Evolutionary conservation across 2,797 vertebrate genomes (phyloP).

Genomic region (Pangasius macronema): DNA sequence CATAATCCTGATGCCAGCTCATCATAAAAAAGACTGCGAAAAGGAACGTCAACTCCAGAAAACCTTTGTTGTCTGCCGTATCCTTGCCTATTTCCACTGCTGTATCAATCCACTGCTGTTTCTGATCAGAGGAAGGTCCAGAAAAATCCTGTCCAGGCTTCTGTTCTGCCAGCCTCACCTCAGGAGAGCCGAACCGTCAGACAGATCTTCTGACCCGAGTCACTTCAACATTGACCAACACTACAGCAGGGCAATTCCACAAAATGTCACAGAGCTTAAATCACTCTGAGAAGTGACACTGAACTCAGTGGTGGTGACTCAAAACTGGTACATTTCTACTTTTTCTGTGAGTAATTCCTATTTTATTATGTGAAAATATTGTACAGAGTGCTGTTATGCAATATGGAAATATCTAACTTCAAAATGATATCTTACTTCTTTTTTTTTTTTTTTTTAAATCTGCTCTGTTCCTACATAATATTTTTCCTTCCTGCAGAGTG

Average conservation of each 20-base stretch:
- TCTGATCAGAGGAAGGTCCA: slow-evolving; percentile 62
- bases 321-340: not conserved
- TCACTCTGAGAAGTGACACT: not conserved
- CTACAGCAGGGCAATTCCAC: not conserved
- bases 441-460: not conserved
- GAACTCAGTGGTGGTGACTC: not conserved
- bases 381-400: too few species aligned
- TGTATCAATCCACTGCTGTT: slow-evolving; percentile 74
- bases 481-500: too few species aligned
- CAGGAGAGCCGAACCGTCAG: not conserved
- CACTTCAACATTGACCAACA: slow-evolving; percentile 27
- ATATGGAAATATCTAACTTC: not conserved
- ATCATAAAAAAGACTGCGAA: not conserved
- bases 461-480: not conserved
- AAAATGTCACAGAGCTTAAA: slow-evolving; percentile 23
- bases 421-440: not conserved
- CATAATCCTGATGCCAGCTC: slow-evolving; percentile 44
- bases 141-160: slow-evolving; percentile 56
- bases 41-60: rapidly evolving
- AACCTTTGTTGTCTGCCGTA: slow-evolving; percentile 39
- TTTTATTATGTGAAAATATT: not conserved
- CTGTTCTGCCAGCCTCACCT: slow-evolving; percentile 40
- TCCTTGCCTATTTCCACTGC: slow-evolving; percentile 74
- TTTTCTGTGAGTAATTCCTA: not conserved
- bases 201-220: slow-evolving; percentile 14